These are phyloP conservation scores for Patella caerulea DNA, from an alignment of 2,888 invertebrate species.

Conservation along the genomic window DNA sequence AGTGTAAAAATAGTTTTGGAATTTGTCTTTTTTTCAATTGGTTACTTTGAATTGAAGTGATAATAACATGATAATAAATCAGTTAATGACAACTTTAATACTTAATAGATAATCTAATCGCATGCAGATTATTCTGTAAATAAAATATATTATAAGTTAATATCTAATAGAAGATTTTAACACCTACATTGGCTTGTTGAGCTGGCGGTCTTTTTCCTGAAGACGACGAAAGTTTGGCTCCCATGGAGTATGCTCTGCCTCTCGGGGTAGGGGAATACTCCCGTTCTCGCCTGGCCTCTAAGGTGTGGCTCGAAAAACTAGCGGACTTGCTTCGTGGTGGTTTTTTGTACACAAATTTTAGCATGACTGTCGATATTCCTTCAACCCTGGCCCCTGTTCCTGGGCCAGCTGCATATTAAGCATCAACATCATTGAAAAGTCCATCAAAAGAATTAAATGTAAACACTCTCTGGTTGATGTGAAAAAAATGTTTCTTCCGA, in stretches of 20 bases:
- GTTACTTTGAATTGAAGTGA: too few species aligned
- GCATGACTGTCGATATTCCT: constrained; percentile 2
- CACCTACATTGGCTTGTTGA: background rate
- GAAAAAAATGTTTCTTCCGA: too few species aligned
- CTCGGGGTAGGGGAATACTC: constrained; percentile 3
- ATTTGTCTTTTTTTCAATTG: too few species aligned
- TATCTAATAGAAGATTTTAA: background rate
- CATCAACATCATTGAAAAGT: too few species aligned
- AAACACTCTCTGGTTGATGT: too few species aligned
- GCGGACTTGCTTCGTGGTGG: constrained; percentile 9
- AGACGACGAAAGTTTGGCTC: constrained; percentile 6
- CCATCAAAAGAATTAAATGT: too few species aligned
- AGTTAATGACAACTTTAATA: too few species aligned
- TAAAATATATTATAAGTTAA: too few species aligned
- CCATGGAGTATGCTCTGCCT: constrained; percentile 1
- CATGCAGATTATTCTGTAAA: too few species aligned
- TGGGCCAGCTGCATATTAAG: background rate
- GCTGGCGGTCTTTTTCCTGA: constrained; percentile 4
- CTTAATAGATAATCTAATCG: too few species aligned
- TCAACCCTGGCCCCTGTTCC: background rate
- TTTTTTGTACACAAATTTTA: constrained; percentile 8
- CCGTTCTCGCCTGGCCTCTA: constrained; percentile 8
- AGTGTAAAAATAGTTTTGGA: too few species aligned
- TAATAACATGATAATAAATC: too few species aligned
- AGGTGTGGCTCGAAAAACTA: constrained; percentile 10